phyloP scores from a whole-genome alignment of 1,140 invertebrate species.

The Musca vetustissima region DNA sequence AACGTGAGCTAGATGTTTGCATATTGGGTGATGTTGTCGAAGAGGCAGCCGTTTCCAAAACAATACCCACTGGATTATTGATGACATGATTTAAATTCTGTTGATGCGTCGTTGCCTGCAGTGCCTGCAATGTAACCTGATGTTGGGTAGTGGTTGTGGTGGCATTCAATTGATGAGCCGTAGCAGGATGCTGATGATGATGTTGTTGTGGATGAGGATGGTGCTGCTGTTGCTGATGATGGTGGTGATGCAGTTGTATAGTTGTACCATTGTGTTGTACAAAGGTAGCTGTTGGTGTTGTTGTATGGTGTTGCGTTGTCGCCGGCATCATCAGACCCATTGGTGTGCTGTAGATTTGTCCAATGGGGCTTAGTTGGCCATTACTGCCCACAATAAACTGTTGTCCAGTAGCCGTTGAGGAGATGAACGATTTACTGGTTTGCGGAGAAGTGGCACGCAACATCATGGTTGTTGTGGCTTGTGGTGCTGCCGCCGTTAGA shows the following conservation, averaged over 20 bases:
- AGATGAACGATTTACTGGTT: conserved; percentile 72
- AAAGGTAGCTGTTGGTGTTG: conserved; percentile 57
- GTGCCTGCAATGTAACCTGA: conserved; percentile 58
- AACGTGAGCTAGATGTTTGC: conserved; percentile 40
- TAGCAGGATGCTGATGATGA: too few species aligned
- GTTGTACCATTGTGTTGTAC: conserved; percentile 66
- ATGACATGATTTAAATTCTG: conserved; percentile 14
- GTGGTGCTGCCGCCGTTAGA: conserved; percentile 38
- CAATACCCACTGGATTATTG: conserved; percentile 24
- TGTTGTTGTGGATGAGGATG: conserved; percentile 57
- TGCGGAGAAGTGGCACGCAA: conserved; percentile 72
- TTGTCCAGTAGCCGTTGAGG: conserved; percentile 71
- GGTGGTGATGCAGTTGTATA: conserved; percentile 69
- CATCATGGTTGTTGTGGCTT: conserved; percentile 65
- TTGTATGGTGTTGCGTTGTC: conserved; percentile 34
- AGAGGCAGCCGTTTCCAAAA: conserved; percentile 24
- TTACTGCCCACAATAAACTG: conserved; percentile 65
- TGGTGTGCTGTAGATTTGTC: conserved; percentile 72
- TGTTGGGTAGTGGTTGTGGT: conserved; percentile 38
- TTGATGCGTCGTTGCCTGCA: conserved; percentile 24
- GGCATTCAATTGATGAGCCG: conserved; percentile 6
- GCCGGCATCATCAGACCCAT: conserved; percentile 74
- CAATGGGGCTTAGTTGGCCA: conserved; percentile 73
- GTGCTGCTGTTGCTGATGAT: conserved; percentile 56
- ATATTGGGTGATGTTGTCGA: conserved; percentile 14